Base-by-base conservation (phyloP, 2,888 invertebrate genomes). In the Lithophane socia region DNA sequence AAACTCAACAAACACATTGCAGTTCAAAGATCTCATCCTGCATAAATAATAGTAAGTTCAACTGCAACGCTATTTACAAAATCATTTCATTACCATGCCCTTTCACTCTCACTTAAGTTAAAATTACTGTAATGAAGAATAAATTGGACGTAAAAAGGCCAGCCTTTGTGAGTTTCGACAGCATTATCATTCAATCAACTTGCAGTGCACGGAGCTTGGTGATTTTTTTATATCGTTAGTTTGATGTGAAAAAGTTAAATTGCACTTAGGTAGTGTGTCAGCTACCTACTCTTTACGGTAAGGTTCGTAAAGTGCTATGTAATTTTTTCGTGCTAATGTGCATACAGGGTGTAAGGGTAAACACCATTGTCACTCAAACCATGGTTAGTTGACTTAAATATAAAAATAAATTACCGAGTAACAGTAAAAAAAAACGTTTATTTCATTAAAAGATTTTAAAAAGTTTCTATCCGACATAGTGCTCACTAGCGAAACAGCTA, bases 111-210 rank as follows among this genome's bases (percentile, higher is more conserved):
- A 69, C 66, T 76, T 80, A 75, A 64, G 73, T 79, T 66, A 71
- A 79, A 83, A 86, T 88, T 80, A 84, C 69, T 69, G 66, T 77
- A 66, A 86, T 78, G 69, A 82, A 82, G 66, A 82, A 88, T 79
- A 87, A 87, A 87, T 84, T 88, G 87, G 58, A 87, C 64, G 72
- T 84, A 66, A 80, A 86, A 87, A 79, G 77, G 75, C 60, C 66
- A 37, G 69, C 73, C 79, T 81, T 86, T 87, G 85, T 78, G 79
- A 74, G 63, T 79, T 81, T 78, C 54, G 71, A 86, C 81, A 70
- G 84, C 75, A 80, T 86, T 84, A 77, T 87, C 70, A 81, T 87
- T 78, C 82, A 85, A 88, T 87, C 79, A 81, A 58, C 71, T 79
- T 82, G 77, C 49, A 24, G 63, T 79, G 74, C 71, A 75, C 54